Base-by-base conservation (phyloP, 1,140 invertebrate species). In the Diachasmimorpha longicaudata region DNA sequence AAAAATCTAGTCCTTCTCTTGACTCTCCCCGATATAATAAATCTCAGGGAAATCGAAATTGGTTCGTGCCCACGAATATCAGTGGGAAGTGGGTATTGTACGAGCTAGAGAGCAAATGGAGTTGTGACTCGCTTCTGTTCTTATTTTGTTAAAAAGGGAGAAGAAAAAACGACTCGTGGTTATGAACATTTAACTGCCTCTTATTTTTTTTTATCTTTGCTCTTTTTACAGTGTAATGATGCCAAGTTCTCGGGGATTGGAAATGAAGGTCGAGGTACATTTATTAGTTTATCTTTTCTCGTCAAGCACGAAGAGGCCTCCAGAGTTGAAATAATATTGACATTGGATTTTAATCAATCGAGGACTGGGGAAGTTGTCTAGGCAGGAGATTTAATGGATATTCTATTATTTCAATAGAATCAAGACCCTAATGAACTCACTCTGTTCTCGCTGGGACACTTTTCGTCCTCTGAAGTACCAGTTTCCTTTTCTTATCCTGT, bases 401-500 rank as follows among this genome's bases (percentile, higher is more conserved):
- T 31, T 31, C n/a, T n/a, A n/a, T n/a, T n/a, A n/a, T n/a, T n/a
- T n/a, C n/a, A n/a, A n/a, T n/a, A n/a, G 1, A 72, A 72, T 58
- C 25, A 58, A 72, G 36, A 25, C 13, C n/a, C n/a, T n/a, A 42
- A 42, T 11, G 0, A 42, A 70, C 78, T 79, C n/a, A 77, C 78
- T 63, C 16, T 6, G 36, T 67, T 68, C 79, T 77, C 31, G 77
- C 21, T 31, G 82, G 76, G 0, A 81, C 80, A 77, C 83, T 88
- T 16, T 84, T 83, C 6, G 83, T 85, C 58, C 84, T 82, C 13
- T 85, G 71, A 0, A 88, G 71, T 9, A 85, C 46, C 0, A 88
- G 71, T 74, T 87, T 89, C 11, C 85, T 74, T 72, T 89, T 89
- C 58, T 86, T 87, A 48, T 88, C 86, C 19, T 79, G 79, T 16